A percentile compares a stretch with the other conserved stretches of the same genome.
phyloP scores from a whole-genome alignment of 2,113 vertebrate species.

The Clinocottus analis region DNA sequence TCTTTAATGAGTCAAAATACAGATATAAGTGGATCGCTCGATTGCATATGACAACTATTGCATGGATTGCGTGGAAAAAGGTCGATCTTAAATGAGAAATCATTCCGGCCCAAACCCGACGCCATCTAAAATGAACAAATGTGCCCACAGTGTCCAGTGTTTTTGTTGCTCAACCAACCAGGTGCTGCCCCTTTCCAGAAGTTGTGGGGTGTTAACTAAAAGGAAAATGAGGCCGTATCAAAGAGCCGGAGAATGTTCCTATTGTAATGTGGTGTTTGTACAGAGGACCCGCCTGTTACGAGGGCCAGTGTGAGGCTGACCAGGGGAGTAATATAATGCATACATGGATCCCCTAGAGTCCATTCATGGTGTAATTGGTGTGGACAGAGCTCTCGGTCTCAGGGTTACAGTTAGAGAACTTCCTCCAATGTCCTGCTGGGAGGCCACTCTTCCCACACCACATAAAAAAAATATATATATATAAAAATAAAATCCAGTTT shows the following conservation, averaged over 20 bases:
- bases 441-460: conserved; percentile 65
- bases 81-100: neutral
- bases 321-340: conserved; percentile 80
- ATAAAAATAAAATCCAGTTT: too few species aligned
- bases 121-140: conserved; percentile 36
- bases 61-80: neutral
- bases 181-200: conserved; percentile 75
- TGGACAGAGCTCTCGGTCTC: conserved; percentile 77
- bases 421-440: conserved; percentile 73
- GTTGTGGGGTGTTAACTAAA: conserved; percentile 71
- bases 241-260: conserved; percentile 79
- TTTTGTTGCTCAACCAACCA: conserved; percentile 58
- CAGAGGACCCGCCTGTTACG: conserved; percentile 71
- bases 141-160: conserved; percentile 39
- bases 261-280: conserved; percentile 74
- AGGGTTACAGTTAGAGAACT: conserved; percentile 75
- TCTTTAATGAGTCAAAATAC: neutral
- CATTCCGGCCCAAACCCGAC: neutral
- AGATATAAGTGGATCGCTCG: neutral
- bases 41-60: neutral
- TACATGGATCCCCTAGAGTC: conserved; percentile 79
- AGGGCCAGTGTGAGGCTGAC: conserved; percentile 66
- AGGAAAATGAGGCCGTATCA: conserved; percentile 75
- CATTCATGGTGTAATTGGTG: conserved; percentile 82
- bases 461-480: conserved; percentile 25